These are phyloP conservation scores for Chouioia cunea DNA, from an alignment of 2,888 invertebrate species.

Conservation along the genomic window DNA sequence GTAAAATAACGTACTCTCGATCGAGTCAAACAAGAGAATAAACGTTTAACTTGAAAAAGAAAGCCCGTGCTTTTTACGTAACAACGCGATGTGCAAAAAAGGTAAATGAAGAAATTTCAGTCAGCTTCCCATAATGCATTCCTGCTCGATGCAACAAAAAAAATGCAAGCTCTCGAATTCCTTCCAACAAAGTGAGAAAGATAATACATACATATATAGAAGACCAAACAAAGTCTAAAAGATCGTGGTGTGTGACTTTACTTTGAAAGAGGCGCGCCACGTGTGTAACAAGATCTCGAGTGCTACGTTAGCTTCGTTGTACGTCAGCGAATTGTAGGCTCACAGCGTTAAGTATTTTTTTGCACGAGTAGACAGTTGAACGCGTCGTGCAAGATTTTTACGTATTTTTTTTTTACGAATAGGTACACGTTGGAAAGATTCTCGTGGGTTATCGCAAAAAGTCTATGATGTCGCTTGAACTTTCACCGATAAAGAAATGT, in stretches of 20 bases:
- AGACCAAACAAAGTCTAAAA: not conserved
- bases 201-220: too few relatives aligned
- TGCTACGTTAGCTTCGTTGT: conserved; percentile 21
- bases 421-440: too few relatives aligned
- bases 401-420: too few relatives aligned
- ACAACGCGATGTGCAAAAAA: too few relatives aligned
- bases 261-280: conserved; percentile 4
- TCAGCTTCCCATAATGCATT: too few relatives aligned
- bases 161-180: conserved; percentile 21
- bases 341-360: not conserved
- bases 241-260: not conserved
- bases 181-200: conserved; percentile 19
- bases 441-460: conserved; percentile 58
- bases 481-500: conserved; percentile 55
- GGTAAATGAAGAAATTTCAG: too few relatives aligned
- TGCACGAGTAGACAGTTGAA: not conserved
- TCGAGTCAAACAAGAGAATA: too few relatives aligned
- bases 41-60: too few relatives aligned
- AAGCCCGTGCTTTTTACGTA: too few relatives aligned
- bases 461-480: conserved; percentile 58
- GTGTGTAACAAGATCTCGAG: conserved; percentile 37
- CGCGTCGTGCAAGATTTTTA: too few relatives aligned
- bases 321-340: conserved; percentile 24
- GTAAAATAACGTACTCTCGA: too few relatives aligned
- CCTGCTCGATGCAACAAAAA: not conserved